Evolutionary conservation across 2,797 vertebrate species (phyloP), one percentile per base, ranked within the genome.

Genomic region (Lophotriccus pileatus): DNA sequence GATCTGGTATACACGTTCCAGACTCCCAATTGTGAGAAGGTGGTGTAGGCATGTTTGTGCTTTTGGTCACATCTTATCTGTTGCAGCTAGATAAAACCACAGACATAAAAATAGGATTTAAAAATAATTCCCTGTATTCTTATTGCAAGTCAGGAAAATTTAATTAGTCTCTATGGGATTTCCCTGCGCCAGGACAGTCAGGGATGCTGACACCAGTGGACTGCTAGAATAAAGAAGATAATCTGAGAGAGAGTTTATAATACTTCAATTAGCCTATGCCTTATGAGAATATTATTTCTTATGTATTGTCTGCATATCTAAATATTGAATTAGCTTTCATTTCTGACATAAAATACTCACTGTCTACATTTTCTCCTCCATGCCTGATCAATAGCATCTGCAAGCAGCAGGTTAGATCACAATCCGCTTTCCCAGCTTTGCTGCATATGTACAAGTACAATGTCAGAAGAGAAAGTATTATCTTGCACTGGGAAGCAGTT

Each of bases 111-210:
- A 80, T 20, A 67, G 50, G 53, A 70, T 73, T 94, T 89, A 25
- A 92, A 95, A 94, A 82, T 67, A 91, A 79, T 85, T 41, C 44
- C 50, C 44, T 58, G 23, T 72, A 81, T 90, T 95, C 53, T 76
- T 66, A 66, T 8, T 49, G 47, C 41, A 87, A 84, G 56, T 59
- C 67, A 90, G 73, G 67, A 78, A 79, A 80, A 73, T 68, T 41
- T 95, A 94, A 95, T 95, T 92, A 93, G 63, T 85, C 82, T 76
- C 69, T 28, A 3, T 53, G 79, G 95, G 89, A 83, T 95, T 95
- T 78, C 55, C 49, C 11, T 52, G 41, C 67, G 64, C 56, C 23
- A 0, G 83, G 78, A 62, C 10, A 79, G 76, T 63, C 53, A 79
- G 55, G 36, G 70, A 68, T 78, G 74, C 66, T 94, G 89, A 94